Evolutionary conservation across 2,113 vertebrate genomes (phyloP).

Genomic region (Sceloporus undulatus): DNA sequence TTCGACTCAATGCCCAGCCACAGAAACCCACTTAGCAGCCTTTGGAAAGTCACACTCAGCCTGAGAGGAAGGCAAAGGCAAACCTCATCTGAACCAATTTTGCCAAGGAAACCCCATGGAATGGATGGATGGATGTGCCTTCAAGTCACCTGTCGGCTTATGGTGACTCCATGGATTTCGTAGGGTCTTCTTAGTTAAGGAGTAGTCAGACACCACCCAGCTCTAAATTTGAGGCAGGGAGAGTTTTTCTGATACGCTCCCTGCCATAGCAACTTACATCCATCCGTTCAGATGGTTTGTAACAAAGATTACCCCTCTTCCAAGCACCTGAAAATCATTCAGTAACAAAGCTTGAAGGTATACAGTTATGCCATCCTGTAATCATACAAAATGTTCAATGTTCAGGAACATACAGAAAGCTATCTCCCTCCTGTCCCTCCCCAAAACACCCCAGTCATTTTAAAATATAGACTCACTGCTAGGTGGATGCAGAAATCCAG

Average conservation of each 20-base stretch:
- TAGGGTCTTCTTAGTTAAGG: too few species aligned
- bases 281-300: slow-evolving; percentile 28
- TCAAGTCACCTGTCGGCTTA: too few species aligned
- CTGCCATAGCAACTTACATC: not conserved
- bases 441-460: not conserved
- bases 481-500: not conserved
- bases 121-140: too few species aligned
- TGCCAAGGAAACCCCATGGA: too few species aligned
- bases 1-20: too few species aligned
- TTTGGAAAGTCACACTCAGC: too few species aligned
- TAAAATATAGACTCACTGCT: not conserved
- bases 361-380: not conserved
- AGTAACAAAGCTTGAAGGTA: not conserved
- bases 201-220: not conserved
- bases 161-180: too few species aligned
- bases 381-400: not conserved
- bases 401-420: not conserved
- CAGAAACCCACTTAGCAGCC: too few species aligned
- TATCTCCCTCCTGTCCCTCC: not conserved
- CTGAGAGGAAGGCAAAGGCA: too few species aligned
- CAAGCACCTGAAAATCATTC: not conserved
- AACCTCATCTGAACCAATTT: too few species aligned
- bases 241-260: slow-evolving; percentile 1
- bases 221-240: slow-evolving; percentile 29
- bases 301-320: slow-evolving; percentile 29